Evolutionary conservation across 2,888 invertebrate genomes (phyloP), one percentile per base, ranked within the genome.

Genomic region (Cataglyphis cursor): DNA sequence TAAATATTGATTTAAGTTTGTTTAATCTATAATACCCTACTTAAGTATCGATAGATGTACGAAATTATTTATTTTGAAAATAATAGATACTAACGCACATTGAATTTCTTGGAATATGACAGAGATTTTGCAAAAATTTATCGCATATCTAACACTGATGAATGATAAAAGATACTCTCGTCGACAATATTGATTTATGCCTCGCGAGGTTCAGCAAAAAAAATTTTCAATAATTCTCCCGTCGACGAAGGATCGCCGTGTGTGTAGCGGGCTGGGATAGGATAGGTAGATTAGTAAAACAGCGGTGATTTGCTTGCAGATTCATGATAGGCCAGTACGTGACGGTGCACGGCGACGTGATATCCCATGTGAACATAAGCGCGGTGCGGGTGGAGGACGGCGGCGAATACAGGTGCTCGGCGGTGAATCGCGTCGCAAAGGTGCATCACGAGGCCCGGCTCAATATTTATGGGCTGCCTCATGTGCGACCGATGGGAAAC

Each of bases 251-350:
- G 68, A 76, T 76, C 28, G 38, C 15, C 28, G 28, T 31, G 12
- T 21, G 21, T 31, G 31, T 35, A 31, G 9, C 59, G 12, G 65
- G 18, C 44, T 28, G 24, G 15, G 3, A 10, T 35, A 31, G 18
- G 41, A 48, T 9, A 31, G 21, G 24, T 35, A n/a, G 35, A 28
- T 21, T 31, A 28, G 21, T 21, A 21, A 59, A 44, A 59, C 9
- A 28, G 68, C 51, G n/a, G 31, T 57, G 59, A 59, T 57, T 80
- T 95, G 95, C 94, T 80, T 95, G 95, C 93, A 97, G 98, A 93
- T 98, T 98, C 95, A 96, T 98, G 92, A 98, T 98, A 83, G 98
- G 98, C 48, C 98, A 98, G 95, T 98, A 98, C 95, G 98, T 98
- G 88, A 98, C 98, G 28, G 96, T 98, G 62, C 98, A 98, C 95